phyloP scores from a whole-genome alignment of 1,140 invertebrate genomes.

The Leptinotarsa undecemlineata region DNA sequence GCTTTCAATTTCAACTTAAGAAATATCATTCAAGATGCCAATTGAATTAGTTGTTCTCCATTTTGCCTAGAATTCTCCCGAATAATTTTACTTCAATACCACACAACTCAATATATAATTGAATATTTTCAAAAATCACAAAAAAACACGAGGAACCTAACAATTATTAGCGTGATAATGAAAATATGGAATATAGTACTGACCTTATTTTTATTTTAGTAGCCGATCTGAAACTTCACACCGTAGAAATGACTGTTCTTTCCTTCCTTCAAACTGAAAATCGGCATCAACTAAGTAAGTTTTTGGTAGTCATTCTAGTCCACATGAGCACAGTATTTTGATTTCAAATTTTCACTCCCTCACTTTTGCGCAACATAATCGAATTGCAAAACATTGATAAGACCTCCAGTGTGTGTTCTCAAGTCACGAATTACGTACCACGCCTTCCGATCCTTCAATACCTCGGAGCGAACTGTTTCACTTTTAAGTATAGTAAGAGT shows the following conservation, averaged over 20 bases:
- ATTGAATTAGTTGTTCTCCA: no score
- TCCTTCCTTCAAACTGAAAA: slow-evolving; percentile 9
- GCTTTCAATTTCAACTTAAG: no score
- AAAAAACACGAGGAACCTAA: no score
- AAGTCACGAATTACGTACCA: slow-evolving; percentile 29
- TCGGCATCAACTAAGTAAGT: background rate
- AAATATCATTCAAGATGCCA: no score
- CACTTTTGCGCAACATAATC: slow-evolving; percentile 16
- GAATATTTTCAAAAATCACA: no score
- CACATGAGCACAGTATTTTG: slow-evolving; percentile 17
- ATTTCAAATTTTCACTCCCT: slow-evolving; percentile 4
- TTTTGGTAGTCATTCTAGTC: background rate
- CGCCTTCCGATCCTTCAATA: slow-evolving; percentile 27
- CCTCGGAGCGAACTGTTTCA: slow-evolving; percentile 32
- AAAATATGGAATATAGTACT: slow-evolving; percentile 14
- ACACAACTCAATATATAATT: no score
- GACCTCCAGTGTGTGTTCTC: slow-evolving; percentile 18
- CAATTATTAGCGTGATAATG: no score
- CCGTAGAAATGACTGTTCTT: background rate
- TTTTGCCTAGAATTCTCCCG: no score
- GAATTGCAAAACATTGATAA: slow-evolving; percentile 22
- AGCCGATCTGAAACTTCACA: background rate
- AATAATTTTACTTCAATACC: no score
- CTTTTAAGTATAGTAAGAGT: slow-evolving; percentile 32
- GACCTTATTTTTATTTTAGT: slow-evolving; percentile 36